phyloP scores from a whole-genome alignment of 2,797 vertebrate species.

The Ispidina lecontei region DNA sequence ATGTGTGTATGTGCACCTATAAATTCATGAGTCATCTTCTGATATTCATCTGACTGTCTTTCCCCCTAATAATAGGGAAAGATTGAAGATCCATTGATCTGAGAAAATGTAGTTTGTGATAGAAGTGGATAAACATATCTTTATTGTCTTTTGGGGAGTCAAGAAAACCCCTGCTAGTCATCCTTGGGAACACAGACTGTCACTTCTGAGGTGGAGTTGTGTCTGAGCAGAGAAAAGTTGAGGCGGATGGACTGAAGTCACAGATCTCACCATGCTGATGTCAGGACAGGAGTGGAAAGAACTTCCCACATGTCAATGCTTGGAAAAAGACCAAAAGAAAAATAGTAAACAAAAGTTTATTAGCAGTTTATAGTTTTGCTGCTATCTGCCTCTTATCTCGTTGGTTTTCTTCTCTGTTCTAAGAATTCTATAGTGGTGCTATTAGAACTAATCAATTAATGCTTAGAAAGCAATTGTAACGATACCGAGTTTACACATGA shows the following conservation, averaged over 20 bases:
- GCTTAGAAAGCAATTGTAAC: conserved; percentile 67
- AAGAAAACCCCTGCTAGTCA: not conserved
- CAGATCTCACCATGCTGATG: not conserved
- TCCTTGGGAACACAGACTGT: not conserved
- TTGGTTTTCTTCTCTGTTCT: conserved; percentile 43
- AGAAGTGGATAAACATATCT: not conserved
- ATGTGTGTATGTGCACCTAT: accelerated
- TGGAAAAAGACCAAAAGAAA: not conserved
- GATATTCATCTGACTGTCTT: not conserved
- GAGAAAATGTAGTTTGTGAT: not conserved
- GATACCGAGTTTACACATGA: conserved; percentile 65
- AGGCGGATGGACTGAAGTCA: not conserved
- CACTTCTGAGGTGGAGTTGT: not conserved
- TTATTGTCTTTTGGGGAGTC: not conserved
- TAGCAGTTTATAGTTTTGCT: not conserved
- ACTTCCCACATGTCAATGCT: not conserved
- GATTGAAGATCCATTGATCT: not conserved
- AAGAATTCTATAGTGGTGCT: conserved; percentile 32
- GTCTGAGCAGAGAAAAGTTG: not conserved
- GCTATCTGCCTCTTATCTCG: not conserved
- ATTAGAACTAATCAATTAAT: conserved; percentile 67
- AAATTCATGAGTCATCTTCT: not conserved
- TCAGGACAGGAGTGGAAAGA: not conserved
- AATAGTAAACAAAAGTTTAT: not conserved
- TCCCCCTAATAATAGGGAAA: not conserved